A percentile compares a stretch with the other conserved stretches of the same genome.
Conservation (phyloP, 2,113 vertebrate species). For the Fulmarus glacialis region DNA sequence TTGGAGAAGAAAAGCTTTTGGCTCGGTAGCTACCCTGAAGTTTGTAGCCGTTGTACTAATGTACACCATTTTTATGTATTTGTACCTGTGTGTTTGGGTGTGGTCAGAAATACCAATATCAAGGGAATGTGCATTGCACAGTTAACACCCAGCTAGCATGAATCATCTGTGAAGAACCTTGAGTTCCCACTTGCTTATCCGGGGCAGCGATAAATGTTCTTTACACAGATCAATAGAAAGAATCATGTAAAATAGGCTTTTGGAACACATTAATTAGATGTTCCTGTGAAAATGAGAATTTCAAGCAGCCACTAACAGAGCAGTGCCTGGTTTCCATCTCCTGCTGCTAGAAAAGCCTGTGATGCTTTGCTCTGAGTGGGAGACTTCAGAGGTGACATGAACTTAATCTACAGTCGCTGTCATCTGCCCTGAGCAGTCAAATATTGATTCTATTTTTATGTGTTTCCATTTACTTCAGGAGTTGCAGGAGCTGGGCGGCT, state of each 20-base stretch:
- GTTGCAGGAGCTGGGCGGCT: conserved; percentile 92
- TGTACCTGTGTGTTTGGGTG: neutral
- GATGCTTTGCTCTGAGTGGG: neutral
- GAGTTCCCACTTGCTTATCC: neutral
- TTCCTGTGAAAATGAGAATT: neutral
- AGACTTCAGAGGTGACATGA: accelerated
- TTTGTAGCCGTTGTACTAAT: accelerated
- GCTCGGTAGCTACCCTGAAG: neutral
- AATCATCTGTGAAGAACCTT: neutral
- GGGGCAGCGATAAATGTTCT: neutral
- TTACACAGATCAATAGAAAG: neutral
- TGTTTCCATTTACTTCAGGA: conserved; percentile 69
- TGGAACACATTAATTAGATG: neutral
- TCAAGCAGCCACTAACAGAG: neutral
- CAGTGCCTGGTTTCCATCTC: neutral
- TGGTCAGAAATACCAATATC: neutral
- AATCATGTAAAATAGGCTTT: accelerated
- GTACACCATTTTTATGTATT: accelerated
- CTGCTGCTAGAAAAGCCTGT: neutral
- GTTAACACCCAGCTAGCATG: neutral
- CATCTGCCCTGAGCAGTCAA: neutral
- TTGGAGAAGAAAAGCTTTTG: neutral
- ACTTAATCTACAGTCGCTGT: accelerated
- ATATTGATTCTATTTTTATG: accelerated
- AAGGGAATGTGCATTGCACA: neutral